These are phyloP conservation scores for Lophotriccus pileatus DNA, from an alignment of 2,797 vertebrate species.

Conservation along the genomic window DNA sequence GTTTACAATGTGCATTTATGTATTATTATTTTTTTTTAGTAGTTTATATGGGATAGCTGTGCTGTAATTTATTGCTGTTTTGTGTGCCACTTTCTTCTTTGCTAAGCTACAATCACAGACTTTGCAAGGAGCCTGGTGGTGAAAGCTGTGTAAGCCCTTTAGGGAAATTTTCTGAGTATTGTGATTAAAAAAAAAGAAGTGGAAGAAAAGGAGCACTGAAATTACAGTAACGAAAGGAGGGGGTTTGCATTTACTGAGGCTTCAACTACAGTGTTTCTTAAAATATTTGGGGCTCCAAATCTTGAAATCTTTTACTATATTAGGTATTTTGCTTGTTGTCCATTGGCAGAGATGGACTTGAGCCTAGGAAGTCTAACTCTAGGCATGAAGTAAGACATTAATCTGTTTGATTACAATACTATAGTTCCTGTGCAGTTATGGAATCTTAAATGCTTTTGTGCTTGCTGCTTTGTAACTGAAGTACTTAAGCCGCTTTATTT, in stretches of 20 bases:
- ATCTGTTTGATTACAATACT: not conserved
- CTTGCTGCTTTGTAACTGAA: constrained; percentile 53
- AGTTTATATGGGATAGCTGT: not conserved
- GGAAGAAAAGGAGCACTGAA: not conserved
- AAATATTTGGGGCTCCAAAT: not conserved
- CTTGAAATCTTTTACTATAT: not conserved
- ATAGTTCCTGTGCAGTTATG: not conserved
- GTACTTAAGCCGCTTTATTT: not conserved
- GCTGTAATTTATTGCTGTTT: constrained; percentile 46
- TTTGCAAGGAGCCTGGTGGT: not conserved
- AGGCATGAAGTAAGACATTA: not conserved
- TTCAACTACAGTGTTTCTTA: not conserved
- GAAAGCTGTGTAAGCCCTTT: not conserved
- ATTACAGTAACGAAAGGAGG: not conserved
- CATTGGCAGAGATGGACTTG: not conserved
- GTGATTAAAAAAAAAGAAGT: not conserved
- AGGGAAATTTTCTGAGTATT: not conserved
- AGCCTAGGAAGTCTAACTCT: not conserved
- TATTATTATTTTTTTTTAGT: not conserved
- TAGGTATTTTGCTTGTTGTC: not conserved
- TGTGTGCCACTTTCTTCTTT: not conserved
- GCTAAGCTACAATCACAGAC: not conserved
- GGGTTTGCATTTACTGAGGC: not conserved
- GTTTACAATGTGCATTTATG: not conserved
- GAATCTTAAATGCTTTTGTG: constrained; percentile 57